Evolutionary conservation across 1,140 invertebrate genomes (phyloP).

Genomic region (Drosophila truncata): DNA sequence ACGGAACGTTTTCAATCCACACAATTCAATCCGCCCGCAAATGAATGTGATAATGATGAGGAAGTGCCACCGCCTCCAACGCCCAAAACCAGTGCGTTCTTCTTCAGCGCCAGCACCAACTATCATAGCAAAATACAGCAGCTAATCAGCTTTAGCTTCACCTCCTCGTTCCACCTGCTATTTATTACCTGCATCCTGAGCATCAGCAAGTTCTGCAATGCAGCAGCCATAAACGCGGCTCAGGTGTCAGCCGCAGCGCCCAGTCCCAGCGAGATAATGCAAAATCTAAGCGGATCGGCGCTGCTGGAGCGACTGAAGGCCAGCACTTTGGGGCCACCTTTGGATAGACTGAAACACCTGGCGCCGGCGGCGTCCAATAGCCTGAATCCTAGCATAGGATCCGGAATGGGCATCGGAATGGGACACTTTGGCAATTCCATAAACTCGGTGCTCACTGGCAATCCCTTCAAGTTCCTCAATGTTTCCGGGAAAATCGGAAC

Average conservation of each 20-base stretch:
- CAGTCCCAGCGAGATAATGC: conserved; percentile 63
- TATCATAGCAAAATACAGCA: conserved; percentile 78
- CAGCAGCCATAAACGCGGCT: conserved; percentile 64
- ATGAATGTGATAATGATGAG: conserved; percentile 19
- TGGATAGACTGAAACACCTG: conserved; percentile 53
- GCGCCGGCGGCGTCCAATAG: conserved; percentile 67
- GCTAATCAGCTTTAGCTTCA: conserved; percentile 82
- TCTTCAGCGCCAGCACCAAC: conserved; percentile 71
- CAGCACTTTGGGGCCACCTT: conserved; percentile 64
- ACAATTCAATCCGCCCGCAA: not conserved
- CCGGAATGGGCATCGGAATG: conserved; percentile 32
- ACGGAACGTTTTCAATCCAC: conserved; percentile 27
- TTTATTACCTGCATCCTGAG: conserved; percentile 75
- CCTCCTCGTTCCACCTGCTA: conserved; percentile 72
- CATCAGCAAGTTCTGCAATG: conserved; percentile 80
- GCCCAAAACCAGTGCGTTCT: conserved; percentile 50
- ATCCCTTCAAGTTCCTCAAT: conserved; percentile 53
- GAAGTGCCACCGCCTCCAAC: conserved; percentile 16
- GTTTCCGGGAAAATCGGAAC: conserved; percentile 67
- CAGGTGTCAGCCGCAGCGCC: conserved; percentile 63
- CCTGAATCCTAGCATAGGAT: conserved; percentile 29
- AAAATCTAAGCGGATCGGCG: conserved; percentile 63
- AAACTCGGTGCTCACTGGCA: conserved; percentile 57
- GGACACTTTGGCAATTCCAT: conserved; percentile 42
- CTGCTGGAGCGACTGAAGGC: conserved; percentile 63